Conservation (phyloP, 2,797 vertebrate species). For the Meda fulgida region DNA sequence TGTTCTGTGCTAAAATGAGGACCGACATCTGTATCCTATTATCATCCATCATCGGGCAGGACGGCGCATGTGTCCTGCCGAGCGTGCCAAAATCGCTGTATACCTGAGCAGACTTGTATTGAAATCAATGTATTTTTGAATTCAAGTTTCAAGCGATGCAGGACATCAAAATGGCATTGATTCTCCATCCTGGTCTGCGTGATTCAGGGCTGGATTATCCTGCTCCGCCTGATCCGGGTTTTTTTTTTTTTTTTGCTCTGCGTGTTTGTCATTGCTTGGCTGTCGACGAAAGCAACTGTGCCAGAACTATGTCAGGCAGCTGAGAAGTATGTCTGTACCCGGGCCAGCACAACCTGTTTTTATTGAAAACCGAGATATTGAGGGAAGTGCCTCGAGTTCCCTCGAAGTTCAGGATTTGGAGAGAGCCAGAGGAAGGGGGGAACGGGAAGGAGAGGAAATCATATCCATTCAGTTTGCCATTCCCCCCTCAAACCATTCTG, state of each 20-base stretch:
- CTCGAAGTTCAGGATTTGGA: conserved; percentile 52
- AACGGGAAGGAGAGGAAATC: conserved; percentile 54
- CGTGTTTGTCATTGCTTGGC: conserved; percentile 52
- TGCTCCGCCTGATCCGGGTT: background rate
- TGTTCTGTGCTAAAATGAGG: conserved; percentile 32
- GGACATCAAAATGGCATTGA: conserved; percentile 9
- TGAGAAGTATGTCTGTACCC: conserved; percentile 43
- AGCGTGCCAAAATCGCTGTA: background rate
- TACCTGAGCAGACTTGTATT: background rate
- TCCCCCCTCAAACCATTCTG: conserved; percentile 31
- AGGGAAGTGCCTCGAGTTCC: conserved; percentile 50
- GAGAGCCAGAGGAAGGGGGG: conserved; percentile 32
- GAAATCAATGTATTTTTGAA: background rate
- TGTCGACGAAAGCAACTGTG: conserved; percentile 20
- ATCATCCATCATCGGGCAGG: conserved; percentile 45
- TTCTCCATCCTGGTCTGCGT: background rate
- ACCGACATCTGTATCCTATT: conserved; percentile 58
- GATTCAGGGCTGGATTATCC: conserved; percentile 8
- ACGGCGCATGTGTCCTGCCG: background rate
- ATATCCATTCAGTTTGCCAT: conserved; percentile 50
- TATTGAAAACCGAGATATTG: conserved; percentile 43
- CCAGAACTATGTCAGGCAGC: conserved; percentile 53
- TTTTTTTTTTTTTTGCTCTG: background rate
- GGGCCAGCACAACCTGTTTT: conserved; percentile 38
- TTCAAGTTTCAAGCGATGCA: background rate